A percentile compares a stretch with the other conserved stretches of the same genome.
These are phyloP conservation scores for Cyprinodon diabolis DNA, from an alignment of 2,797 vertebrate species.

Conservation along the genomic window DNA sequence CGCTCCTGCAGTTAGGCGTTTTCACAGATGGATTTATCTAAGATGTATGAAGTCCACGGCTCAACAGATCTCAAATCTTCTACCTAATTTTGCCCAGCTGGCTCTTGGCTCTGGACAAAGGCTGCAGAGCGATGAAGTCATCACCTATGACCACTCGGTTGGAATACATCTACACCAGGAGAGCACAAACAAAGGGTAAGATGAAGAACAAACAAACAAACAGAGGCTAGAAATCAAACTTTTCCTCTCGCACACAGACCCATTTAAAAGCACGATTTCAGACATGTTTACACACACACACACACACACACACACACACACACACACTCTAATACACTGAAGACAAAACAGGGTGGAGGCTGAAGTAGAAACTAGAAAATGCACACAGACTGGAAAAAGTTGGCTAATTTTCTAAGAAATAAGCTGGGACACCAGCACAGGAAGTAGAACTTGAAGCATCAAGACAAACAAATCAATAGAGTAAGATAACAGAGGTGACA, in stretches of 20 bases:
- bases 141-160: constrained; percentile 97
- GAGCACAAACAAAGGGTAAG: constrained; percentile 63
- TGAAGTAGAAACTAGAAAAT: constrained; percentile 54
- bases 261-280: constrained; percentile 6
- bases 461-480: constrained; percentile 41
- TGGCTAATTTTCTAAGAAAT: constrained; percentile 3
- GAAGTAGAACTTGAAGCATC: constrained; percentile 28
- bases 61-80: constrained; percentile 80
- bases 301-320: constrained; percentile 3
- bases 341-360: constrained; percentile 40
- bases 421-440: constrained; percentile 11
- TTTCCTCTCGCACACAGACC: not conserved
- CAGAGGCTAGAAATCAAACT: constrained; percentile 53
- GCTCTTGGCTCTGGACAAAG: constrained; percentile 98
- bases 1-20: constrained; percentile 33
- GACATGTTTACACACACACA: constrained; percentile 4
- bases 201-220: constrained; percentile 56
- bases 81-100: constrained; percentile 99
- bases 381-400: constrained; percentile 26
- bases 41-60: constrained; percentile 34
- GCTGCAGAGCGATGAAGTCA: constrained; percentile 99
- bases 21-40: not conserved
- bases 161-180: constrained; percentile 95
- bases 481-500: constrained; percentile 32
- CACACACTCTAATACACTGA: not conserved